phyloP scores from a whole-genome alignment of 2,797 vertebrate species.

The Botia almorhae region DNA sequence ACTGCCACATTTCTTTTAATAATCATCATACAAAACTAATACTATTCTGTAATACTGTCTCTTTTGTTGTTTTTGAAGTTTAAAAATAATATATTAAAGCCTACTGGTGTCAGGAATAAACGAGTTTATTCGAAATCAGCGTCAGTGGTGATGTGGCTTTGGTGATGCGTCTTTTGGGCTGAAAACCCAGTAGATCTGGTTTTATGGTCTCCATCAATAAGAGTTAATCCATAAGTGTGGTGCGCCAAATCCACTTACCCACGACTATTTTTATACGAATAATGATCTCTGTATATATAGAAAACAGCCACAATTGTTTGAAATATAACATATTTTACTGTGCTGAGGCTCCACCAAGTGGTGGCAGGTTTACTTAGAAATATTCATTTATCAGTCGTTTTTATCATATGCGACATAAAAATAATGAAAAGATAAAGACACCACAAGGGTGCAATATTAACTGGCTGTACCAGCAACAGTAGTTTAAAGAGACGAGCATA shows the following conservation, averaged over 20 bases:
- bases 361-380: neutral
- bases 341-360: conserved; percentile 4
- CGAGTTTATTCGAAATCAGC: neutral
- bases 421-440: neutral
- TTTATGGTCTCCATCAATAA: neutral
- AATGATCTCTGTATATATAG: neutral
- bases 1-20: neutral
- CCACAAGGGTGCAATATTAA: neutral
- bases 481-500: no score
- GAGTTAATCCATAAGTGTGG: neutral
- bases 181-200: neutral
- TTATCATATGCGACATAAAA: neutral
- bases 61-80: neutral
- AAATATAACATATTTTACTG: neutral
- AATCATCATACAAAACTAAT: neutral
- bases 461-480: no score
- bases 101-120: neutral
- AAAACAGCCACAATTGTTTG: neutral
- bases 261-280: neutral
- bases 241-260: neutral
- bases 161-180: no score
- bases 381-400: neutral
- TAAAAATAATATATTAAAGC: neutral
- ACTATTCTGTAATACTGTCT: neutral
- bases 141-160: neutral